These are phyloP conservation scores for Atractosteus spatula DNA, from an alignment of 2,113 vertebrate genomes.

Conservation along the genomic window DNA sequence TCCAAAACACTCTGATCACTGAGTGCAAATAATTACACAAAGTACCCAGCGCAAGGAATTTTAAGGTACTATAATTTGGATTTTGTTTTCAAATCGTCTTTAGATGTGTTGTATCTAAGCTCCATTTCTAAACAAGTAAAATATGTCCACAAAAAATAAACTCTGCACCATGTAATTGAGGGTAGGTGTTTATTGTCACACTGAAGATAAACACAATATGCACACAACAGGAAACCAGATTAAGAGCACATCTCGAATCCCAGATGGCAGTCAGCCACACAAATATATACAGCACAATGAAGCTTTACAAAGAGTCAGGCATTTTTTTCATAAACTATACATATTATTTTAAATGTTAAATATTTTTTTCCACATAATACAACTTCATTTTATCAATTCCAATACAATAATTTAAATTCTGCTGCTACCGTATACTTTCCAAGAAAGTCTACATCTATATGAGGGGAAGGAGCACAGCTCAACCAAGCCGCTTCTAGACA, in stretches of 20 bases:
- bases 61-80: too few relatives aligned
- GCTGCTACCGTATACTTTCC: neutral
- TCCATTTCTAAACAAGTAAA: too few relatives aligned
- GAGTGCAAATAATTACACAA: too few relatives aligned
- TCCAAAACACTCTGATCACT: too few relatives aligned
- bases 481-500: too few relatives aligned
- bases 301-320: neutral
- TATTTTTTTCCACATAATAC: neutral
- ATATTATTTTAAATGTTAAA: neutral
- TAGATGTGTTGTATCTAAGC: too few relatives aligned
- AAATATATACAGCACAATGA: slow-evolving; percentile 6
- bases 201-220: neutral
- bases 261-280: neutral
- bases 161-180: neutral
- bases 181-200: slow-evolving; percentile 7
- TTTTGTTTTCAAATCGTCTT: too few relatives aligned
- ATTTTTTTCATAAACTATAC: neutral
- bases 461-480: neutral
- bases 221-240: neutral
- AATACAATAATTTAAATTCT: neutral
- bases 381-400: neutral
- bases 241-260: neutral
- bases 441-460: neutral
- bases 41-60: too few relatives aligned
- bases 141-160: too few relatives aligned